Evolutionary conservation across 2,113 vertebrate genomes (phyloP).

Genomic region (Gambusia affinis): DNA sequence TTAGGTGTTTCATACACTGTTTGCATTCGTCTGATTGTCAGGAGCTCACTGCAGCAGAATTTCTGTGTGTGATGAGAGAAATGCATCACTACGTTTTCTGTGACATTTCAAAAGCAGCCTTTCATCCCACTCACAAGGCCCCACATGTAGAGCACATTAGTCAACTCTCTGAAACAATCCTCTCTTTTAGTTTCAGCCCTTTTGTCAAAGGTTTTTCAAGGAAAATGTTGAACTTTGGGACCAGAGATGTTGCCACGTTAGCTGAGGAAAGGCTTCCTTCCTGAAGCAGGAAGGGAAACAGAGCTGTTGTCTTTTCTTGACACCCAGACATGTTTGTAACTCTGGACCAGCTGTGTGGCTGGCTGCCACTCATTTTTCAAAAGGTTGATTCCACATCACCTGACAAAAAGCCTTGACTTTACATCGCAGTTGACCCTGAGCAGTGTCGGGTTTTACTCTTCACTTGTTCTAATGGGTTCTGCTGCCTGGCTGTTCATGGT

Average conservation of each 20-base stretch:
- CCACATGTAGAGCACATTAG: constrained; percentile 41
- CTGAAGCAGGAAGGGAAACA: constrained; percentile 37
- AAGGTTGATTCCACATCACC: constrained; percentile 45
- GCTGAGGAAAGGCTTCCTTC: constrained; percentile 28
- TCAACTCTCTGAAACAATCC: constrained; percentile 58
- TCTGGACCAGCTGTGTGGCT: constrained; percentile 28
- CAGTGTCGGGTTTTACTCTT: background rate
- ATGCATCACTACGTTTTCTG: constrained; percentile 27
- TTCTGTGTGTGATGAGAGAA: constrained; percentile 11
- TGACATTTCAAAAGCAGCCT: constrained; percentile 61
- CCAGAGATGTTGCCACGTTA: constrained; percentile 37
- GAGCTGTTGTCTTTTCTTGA: constrained; percentile 18
- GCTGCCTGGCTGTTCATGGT: background rate
- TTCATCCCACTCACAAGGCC: constrained; percentile 52
- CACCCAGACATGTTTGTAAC: constrained; percentile 15
- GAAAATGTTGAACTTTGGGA: constrained; percentile 40
- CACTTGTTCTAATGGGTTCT: background rate
- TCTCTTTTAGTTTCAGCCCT: constrained; percentile 34
- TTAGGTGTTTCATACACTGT: background rate
- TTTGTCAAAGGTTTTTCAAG: constrained; percentile 46
- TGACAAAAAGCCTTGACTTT: constrained; percentile 37
- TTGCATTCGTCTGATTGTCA: background rate
- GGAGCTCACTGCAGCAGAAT: background rate
- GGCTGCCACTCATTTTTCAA: constrained; percentile 29
- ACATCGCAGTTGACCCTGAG: constrained; percentile 22